Evolutionary conservation across 2,888 invertebrate genomes (phyloP), one percentile per base, ranked within the genome.

Genomic region (Polymixis lichenea): DNA sequence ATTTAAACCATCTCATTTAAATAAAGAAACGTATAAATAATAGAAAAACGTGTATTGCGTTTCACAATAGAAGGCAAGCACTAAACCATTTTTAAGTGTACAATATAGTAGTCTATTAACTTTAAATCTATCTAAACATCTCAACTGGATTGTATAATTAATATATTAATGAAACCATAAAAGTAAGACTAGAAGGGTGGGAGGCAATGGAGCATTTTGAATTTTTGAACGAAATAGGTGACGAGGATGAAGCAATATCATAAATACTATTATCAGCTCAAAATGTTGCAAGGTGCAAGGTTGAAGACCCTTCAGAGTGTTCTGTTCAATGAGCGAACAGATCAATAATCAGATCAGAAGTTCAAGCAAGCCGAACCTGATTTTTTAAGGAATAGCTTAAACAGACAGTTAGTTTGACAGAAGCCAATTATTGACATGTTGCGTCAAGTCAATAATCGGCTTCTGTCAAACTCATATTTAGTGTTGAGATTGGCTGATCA

Each of bases 101-200:
- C 28, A 73, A 67, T 62, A 61, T 74, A 46, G 55, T 84, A 75
- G 32, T 51, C 38, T 74, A 71, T 74, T 61, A 49, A 67, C 46
- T 75, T 55, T 28, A 46, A 72, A 83, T 60, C n/a, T 82, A 77
- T 62, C n/a, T 58, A 77, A 19, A 60, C 46, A 72, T 71, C 28
- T 71, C 65, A 69, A 53, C n/a, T 58, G 53, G 25, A 61, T 22
- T 66, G 61, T 32, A 15, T 32, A 19, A 55, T 71, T n/a, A 60
- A 19, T 11, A 64, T 28, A 55, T 22, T 28, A 28, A 61, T 32
- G 9, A 58, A 38, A 61, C 53, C 60, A 43, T 73, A 32, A 51
- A 73, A 53, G 17, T 64, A 80, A 38, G 74, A 84, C 85, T 84
- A 72, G 85, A 69, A 69, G 51, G n/a, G 19, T 43, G 71, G n/a